These are phyloP conservation scores for Actinia equina DNA, from an alignment of 64 coral and sea anemone genomes.

Conservation along the genomic window DNA sequence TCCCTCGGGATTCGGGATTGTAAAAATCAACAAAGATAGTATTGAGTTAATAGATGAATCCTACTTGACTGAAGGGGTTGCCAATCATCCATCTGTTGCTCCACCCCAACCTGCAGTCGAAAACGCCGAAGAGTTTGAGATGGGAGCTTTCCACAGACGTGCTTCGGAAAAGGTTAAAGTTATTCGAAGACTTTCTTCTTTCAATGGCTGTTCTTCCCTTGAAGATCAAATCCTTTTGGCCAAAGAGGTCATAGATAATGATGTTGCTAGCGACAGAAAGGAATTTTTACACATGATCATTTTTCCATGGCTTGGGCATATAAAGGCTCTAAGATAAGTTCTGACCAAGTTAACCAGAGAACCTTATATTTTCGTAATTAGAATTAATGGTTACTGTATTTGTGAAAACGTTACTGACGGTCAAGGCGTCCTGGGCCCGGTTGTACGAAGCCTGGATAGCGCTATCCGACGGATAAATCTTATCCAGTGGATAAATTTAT, in stretches of 20 bases:
- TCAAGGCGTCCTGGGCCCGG: too few species aligned
- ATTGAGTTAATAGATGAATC: slow-evolving; percentile 10
- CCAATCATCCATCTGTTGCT: not conserved
- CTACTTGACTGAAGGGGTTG: not conserved
- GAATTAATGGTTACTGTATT: too few species aligned
- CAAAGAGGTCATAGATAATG: not conserved
- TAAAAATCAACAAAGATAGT: not conserved
- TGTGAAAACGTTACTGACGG: too few species aligned
- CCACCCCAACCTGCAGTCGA: not conserved
- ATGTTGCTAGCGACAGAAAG: not conserved
- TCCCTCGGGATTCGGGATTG: not conserved
- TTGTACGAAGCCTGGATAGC: too few species aligned
- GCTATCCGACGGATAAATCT: too few species aligned
- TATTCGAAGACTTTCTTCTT: slow-evolving; percentile 6
- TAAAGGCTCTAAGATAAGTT: too few species aligned
- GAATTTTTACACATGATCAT: not conserved
- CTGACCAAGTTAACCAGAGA: too few species aligned
- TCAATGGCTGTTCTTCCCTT: not conserved
- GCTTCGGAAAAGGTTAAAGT: not conserved
- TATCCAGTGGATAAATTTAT: too few species aligned
- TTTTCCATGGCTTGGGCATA: too few species aligned
- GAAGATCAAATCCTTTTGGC: not conserved
- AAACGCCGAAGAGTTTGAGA: not conserved
- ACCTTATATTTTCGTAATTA: too few species aligned
- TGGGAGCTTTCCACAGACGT: not conserved